Evolutionary conservation across 2,797 vertebrate genomes (phyloP).

Genomic region (Ctenosaura bakeri): DNA sequence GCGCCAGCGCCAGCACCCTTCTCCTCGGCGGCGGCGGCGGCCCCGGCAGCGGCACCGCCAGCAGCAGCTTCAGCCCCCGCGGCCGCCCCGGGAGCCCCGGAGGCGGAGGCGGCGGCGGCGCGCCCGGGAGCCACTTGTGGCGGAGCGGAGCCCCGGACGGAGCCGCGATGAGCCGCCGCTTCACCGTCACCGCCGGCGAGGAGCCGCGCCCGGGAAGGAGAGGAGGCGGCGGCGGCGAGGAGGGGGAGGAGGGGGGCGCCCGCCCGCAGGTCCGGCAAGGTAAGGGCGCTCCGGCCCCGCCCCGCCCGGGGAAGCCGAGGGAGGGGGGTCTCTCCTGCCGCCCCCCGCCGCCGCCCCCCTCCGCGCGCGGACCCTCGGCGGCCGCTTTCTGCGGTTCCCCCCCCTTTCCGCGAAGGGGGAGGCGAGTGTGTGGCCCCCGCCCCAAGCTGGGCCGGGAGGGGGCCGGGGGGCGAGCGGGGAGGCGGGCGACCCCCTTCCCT

Average conservation of each 20-base stretch:
- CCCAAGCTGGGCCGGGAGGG: no score
- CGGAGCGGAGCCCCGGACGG: no score
- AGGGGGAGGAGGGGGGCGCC: constrained; percentile 76
- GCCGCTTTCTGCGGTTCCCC: no score
- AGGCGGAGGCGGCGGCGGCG: no score
- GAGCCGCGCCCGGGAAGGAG: constrained; percentile 15
- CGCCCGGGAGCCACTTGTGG: not conserved
- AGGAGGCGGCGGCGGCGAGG: not conserved
- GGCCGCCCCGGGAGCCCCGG: not conserved
- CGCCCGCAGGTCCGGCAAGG: constrained; percentile 64
- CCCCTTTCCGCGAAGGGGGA: no score
- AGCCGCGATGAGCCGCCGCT: constrained; percentile 31
- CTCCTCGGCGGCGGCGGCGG: not conserved
- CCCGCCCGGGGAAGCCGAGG: not conserved
- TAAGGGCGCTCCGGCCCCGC: not conserved
- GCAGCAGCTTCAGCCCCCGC: no score
- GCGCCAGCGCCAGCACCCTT: no score
- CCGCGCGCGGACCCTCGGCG: not conserved
- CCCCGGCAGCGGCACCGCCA: no score
- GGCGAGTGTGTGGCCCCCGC: no score
- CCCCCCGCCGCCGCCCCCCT: not conserved
- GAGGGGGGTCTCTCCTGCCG: no score
- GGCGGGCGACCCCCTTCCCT: no score
- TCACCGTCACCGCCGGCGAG: constrained; percentile 46
- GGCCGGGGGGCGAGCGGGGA: no score